Percentiles rank a stretch among this genome's conserved stretches.
Conservation (phyloP, 2,888 invertebrate genomes). For the Cerceris rybyensis region DNA sequence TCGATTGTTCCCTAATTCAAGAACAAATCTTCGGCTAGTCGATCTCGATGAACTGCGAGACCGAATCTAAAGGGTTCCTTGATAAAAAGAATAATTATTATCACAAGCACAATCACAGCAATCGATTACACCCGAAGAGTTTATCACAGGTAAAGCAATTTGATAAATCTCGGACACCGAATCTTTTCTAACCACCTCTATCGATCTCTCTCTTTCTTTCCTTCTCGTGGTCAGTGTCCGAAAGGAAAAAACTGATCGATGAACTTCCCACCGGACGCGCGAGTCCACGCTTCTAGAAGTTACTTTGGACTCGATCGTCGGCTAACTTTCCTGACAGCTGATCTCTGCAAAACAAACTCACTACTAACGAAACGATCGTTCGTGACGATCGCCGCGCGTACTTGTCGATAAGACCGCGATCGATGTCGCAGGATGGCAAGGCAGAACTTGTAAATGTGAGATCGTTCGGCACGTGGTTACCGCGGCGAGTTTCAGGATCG, state of each 20-base stretch:
- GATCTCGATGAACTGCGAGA: neutral
- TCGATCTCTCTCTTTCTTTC: too few relatives aligned
- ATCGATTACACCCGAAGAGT: neutral
- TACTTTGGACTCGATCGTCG: neutral
- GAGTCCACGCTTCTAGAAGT: neutral
- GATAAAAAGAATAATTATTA: slow-evolving; percentile 9
- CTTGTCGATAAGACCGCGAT: neutral
- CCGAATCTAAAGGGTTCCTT: neutral
- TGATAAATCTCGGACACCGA: neutral
- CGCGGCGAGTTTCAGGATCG: slow-evolving; percentile 48
- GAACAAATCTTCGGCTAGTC: neutral
- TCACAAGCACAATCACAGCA: slow-evolving; percentile 29
- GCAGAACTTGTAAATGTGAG: slow-evolving; percentile 2
- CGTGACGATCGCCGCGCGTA: neutral
- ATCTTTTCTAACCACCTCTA: neutral
- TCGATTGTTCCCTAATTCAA: neutral
- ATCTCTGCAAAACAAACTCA: neutral
- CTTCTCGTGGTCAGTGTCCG: neutral
- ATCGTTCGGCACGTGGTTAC: slow-evolving; percentile 32
- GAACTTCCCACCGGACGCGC: neutral
- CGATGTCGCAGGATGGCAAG: slow-evolving; percentile 6
- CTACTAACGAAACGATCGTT: neutral
- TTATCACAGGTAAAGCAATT: neutral
- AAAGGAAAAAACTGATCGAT: neutral
- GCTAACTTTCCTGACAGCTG: neutral